Evolutionary conservation across 2,113 vertebrate species (phyloP).

Genomic region (Dipodomys stephensi): DNA sequence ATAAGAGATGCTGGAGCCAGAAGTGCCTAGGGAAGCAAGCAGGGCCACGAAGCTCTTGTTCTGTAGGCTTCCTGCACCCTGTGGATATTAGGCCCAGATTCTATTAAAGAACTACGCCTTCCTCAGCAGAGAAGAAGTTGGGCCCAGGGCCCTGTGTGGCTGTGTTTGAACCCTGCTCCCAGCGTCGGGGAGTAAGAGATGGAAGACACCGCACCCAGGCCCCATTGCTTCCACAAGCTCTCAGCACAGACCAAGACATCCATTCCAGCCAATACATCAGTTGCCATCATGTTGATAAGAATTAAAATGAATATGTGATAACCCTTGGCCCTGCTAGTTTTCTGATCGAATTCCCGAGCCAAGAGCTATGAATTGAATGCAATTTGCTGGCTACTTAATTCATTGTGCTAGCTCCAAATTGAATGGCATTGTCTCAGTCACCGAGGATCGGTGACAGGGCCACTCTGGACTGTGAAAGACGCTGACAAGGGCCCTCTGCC

Average conservation of each 20-base stretch:
- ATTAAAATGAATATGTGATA: neutral
- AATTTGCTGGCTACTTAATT: constrained; percentile 64
- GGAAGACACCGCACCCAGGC: too few species aligned
- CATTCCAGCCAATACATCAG: neutral
- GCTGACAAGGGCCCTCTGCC: neutral
- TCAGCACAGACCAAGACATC: too few species aligned
- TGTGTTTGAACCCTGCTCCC: neutral
- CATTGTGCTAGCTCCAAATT: constrained; percentile 56
- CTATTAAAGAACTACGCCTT: neutral
- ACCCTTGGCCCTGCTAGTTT: neutral
- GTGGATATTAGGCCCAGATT: neutral
- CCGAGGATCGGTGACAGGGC: neutral
- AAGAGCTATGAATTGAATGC: constrained; percentile 42
- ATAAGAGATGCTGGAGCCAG: neutral
- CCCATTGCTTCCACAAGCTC: too few species aligned
- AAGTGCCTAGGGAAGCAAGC: neutral
- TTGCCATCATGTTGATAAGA: neutral
- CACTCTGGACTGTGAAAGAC: constrained; percentile 22
- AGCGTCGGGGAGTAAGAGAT: neutral
- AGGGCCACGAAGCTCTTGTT: neutral
- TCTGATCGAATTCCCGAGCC: neutral
- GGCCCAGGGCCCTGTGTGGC: neutral
- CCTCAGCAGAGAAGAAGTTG: neutral
- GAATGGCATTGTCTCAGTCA: constrained; percentile 6
- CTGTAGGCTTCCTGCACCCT: neutral